These are phyloP conservation scores for Antigone vipio DNA, from an alignment of 2,113 vertebrate species.

Conservation along the genomic window DNA sequence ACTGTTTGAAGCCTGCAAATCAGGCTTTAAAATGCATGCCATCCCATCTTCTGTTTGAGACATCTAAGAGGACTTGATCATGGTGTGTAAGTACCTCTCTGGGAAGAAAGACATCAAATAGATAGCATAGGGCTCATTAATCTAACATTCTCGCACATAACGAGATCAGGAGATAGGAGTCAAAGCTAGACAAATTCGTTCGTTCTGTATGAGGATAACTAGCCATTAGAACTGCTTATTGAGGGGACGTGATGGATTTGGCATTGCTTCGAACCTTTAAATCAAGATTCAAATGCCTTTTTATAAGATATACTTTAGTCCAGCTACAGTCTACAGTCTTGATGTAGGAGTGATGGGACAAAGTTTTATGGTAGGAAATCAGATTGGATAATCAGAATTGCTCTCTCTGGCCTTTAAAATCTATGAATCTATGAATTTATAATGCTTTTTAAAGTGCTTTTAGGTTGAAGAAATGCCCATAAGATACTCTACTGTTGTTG, in stretches of 20 bases:
- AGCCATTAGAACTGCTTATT: neutral
- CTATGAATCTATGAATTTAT: conserved; percentile 43
- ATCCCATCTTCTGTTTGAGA: neutral
- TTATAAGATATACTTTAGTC: neutral
- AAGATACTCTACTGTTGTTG: neutral
- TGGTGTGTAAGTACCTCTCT: neutral
- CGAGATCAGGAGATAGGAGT: conserved; percentile 2
- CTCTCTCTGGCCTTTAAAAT: conserved; percentile 36
- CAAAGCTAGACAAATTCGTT: neutral
- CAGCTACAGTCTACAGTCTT: neutral
- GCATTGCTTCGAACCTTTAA: neutral
- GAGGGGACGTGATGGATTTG: neutral
- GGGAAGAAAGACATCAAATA: neutral
- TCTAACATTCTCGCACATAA: neutral
- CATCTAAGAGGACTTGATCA: neutral
- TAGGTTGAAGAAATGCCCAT: neutral
- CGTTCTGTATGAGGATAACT: neutral
- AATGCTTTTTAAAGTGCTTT: conserved; percentile 33
- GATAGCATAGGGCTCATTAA: neutral
- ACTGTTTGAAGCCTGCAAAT: neutral
- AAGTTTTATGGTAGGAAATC: conserved; percentile 9
- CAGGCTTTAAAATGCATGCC: neutral
- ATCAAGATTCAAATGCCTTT: conserved; percentile 10
- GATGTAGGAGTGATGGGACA: neutral
- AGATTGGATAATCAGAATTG: conserved; percentile 34